phyloP scores from a whole-genome alignment of 2,888 invertebrate species.

The Miltochrista miniata region DNA sequence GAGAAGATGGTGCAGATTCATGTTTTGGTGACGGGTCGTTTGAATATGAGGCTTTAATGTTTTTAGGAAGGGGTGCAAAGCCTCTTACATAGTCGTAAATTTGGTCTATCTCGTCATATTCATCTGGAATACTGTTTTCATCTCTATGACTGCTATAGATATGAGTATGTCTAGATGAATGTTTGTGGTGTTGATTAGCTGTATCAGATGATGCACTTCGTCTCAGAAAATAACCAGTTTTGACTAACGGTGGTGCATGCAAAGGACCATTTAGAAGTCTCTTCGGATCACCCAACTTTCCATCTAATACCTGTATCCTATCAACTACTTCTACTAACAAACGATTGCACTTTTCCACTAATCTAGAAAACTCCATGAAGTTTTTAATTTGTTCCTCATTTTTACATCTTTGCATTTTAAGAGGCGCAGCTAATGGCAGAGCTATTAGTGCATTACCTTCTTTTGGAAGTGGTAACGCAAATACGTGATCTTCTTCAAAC shows the following conservation, averaged over 20 bases:
- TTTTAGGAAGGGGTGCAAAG: constrained; percentile 94
- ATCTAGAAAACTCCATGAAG: constrained; percentile 89
- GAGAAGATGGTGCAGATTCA: constrained; percentile 83
- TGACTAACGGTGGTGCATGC: constrained; percentile 74
- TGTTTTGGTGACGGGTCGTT: constrained; percentile 73
- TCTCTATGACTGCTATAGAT: constrained; percentile 85
- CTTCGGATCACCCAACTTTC: constrained; percentile 88
- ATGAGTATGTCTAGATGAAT: constrained; percentile 77
- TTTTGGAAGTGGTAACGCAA: constrained; percentile 92
- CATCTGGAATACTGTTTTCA: constrained; percentile 88
- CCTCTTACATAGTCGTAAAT: constrained; percentile 98
- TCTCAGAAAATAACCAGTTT: constrained; percentile 88
- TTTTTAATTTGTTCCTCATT: constrained; percentile 92
- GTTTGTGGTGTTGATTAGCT: constrained; percentile 81
- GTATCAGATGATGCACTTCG: constrained; percentile 92
- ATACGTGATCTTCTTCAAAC: constrained; percentile 93
- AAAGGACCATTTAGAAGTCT: constrained; percentile 71
- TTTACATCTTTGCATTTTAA: constrained; percentile 92
- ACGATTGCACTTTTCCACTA: constrained; percentile 90
- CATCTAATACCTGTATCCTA: constrained; percentile 91
- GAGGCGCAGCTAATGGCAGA: constrained; percentile 92
- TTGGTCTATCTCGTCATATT: constrained; percentile 98
- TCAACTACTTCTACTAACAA: constrained; percentile 90
- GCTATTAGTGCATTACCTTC: constrained; percentile 91
- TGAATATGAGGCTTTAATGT: constrained; percentile 86